Evolutionary conservation across 2,113 vertebrate species (phyloP).

Genomic region (Tachycineta bicolor): DNA sequence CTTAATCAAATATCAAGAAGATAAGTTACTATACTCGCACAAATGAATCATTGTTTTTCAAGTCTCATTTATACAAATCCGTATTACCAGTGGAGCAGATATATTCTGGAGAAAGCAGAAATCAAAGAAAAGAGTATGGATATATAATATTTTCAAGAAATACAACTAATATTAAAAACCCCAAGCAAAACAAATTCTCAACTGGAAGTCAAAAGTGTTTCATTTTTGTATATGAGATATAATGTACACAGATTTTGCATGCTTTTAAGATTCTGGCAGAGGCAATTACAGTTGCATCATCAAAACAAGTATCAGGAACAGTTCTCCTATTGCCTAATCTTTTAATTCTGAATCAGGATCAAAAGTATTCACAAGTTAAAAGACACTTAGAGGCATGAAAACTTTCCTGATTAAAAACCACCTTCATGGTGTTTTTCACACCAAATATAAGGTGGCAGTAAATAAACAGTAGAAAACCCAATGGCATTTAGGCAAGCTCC

Average conservation of each 20-base stretch:
- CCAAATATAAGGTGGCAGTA: not conserved
- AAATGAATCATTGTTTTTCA: not conserved
- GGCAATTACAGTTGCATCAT: not conserved
- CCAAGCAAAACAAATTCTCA: not conserved
- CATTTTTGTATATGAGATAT: not conserved
- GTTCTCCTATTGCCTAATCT: not conserved
- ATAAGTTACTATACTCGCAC: not conserved
- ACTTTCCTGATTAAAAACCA: not conserved
- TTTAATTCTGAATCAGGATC: not conserved
- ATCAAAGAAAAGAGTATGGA: not conserved
- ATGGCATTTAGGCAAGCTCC: not conserved
- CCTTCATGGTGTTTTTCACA: not conserved
- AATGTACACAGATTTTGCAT: not conserved
- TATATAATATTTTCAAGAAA: not conserved
- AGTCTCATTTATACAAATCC: not conserved
- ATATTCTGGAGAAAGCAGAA: not conserved
- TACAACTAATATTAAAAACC: not conserved
- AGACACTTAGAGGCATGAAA: not conserved
- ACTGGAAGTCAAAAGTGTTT: not conserved
- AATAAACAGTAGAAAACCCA: not conserved
- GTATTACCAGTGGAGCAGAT: not conserved
- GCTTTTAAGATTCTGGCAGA: not conserved
- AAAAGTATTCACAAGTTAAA: not conserved
- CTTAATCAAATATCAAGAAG: not conserved
- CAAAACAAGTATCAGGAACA: not conserved